Evolutionary conservation across 2,113 vertebrate genomes (phyloP), one percentile per base, ranked within the genome.

Genomic region (Spheniscus mendiculus): DNA sequence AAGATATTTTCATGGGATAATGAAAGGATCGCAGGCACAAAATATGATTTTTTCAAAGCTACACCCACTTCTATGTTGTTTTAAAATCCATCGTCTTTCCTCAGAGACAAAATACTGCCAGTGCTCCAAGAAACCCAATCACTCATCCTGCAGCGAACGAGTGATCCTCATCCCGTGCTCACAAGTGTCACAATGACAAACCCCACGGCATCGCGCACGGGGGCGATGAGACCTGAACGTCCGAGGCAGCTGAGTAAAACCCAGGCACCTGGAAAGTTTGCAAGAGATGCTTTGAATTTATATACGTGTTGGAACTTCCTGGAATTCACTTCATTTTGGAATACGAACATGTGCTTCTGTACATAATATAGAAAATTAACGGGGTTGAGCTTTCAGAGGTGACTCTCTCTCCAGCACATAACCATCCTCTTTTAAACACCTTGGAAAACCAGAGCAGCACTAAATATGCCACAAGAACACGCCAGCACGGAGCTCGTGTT

Each of bases 151-250:
- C 66, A 62, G 81, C 38, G 29, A 36, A 45, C 23, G 38, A 21
- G 20, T 18, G 71, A 29, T 30, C 61, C 61, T 63, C 38, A 47
- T 19, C 61, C 61, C 36, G 2, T 10, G 27, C 21, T 67, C 44
- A 59, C 47, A 18, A 11, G n/a, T 30, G 18, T 14, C 32, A 30
- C 5, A 2, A 9, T 4, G 5, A 26, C 32, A 77, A 66, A 70
- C 26, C 36, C 70, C 53, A 12, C 1, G 1, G 80, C 62, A 30
- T 36, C n/a, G 0, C 8, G 0, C 25, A 3, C 9, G 1, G 0
- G 49, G n/a, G 30, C 2, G 1, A 36, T 2, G n/a, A 49, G 49
- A 32, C 70, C 45, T 18, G 13, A 36, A 27, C 4, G 0, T 8
- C 50, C 2, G 3, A 23, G 55, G 66, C 56, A 23, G 29, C 42